A percentile compares a stretch with the other conserved stretches of the same genome.
Conservation (phyloP, 2,113 vertebrate genomes). For the Eonycteris spelaea region DNA sequence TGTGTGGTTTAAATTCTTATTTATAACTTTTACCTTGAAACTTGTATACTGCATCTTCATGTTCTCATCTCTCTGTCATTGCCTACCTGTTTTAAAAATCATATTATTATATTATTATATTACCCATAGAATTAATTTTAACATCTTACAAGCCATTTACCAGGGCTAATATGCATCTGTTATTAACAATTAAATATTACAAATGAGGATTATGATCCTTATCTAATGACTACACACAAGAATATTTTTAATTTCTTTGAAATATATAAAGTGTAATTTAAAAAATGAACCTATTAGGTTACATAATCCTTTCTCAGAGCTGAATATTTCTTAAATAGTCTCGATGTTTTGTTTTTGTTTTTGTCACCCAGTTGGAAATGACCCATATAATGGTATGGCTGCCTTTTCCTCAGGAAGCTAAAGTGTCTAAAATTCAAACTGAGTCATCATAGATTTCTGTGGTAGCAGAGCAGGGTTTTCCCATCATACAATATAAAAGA, state of each 20-base stretch:
- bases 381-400: background rate
- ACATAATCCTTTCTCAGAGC: background rate
- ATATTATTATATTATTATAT: background rate
- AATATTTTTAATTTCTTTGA: conserved; percentile 23
- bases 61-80: background rate
- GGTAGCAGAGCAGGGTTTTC: background rate
- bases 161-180: background rate
- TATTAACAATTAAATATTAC: background rate
- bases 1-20: conserved; percentile 2
- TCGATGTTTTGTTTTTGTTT: background rate
- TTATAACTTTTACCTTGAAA: conserved; percentile 31
- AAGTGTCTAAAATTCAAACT: background rate
- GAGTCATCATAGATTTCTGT: background rate
- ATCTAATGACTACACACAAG: background rate
- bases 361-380: background rate
- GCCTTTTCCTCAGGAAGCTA: background rate
- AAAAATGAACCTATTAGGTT: background rate
- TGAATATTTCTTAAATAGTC: background rate
- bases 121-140: conserved; percentile 3
- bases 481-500: background rate
- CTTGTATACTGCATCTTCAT: background rate
- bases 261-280: background rate
- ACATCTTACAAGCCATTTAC: background rate
- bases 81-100: conserved; percentile 24
- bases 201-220: conserved; percentile 7